Conservation (phyloP, 2,113 vertebrate species). For the Synchiropus splendidus region DNA sequence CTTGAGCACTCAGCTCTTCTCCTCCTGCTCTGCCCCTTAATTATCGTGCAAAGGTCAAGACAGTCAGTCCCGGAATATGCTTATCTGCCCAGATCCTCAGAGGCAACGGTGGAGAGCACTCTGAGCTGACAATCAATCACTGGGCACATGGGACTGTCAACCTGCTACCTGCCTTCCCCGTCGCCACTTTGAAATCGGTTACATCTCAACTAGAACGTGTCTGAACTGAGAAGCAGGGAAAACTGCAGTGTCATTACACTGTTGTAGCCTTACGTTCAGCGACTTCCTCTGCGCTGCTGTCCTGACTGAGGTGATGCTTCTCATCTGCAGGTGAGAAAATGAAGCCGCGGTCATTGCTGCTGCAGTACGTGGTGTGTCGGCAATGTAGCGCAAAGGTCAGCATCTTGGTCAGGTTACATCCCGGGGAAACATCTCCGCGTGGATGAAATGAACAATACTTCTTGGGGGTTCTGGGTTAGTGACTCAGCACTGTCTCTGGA, state of each 20-base stretch:
- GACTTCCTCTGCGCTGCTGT: too few relatives aligned
- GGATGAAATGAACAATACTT: conserved; percentile 45
- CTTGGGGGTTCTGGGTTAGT: conserved; percentile 38
- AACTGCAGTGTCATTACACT: too few relatives aligned
- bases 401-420: conserved; percentile 42
- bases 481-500: conserved; percentile 38
- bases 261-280: too few relatives aligned
- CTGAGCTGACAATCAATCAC: conserved; percentile 35
- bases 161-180: conserved; percentile 3
- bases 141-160: conserved; percentile 20
- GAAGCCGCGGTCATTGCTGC: background rate
- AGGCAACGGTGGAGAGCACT: conserved; percentile 27
- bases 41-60: conserved; percentile 39
- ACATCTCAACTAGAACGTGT: too few relatives aligned
- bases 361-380: conserved; percentile 11
- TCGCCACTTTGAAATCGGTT: too few relatives aligned
- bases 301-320: too few relatives aligned
- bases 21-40: conserved; percentile 15
- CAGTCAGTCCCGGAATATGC: conserved; percentile 25
- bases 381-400: conserved; percentile 48
- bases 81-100: conserved; percentile 23
- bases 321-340: background rate
- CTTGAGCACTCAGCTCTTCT: conserved; percentile 28
- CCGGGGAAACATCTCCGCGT: conserved; percentile 38
- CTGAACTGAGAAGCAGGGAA: too few relatives aligned